Conservation (phyloP, 2,888 invertebrate species). For the Volucella zonaria region DNA sequence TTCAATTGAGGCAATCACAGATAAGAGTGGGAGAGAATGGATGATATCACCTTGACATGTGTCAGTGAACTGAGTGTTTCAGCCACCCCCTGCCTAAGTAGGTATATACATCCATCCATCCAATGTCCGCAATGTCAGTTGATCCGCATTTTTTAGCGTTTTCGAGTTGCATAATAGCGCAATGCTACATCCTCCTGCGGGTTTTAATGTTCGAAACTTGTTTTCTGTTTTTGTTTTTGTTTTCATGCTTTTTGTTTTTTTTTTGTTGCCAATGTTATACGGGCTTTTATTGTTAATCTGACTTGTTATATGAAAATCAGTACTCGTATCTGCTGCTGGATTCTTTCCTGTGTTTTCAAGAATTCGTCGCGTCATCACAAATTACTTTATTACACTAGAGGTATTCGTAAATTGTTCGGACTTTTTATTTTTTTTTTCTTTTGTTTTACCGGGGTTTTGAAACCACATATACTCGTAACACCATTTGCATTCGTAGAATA, state of each 20-base stretch:
- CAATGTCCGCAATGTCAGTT: not conserved
- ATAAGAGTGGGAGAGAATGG: not conserved
- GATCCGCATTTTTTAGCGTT: conserved; percentile 5
- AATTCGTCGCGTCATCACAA: conserved; percentile 12
- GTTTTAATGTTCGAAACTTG: conserved; percentile 11
- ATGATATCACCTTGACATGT: conserved; percentile 19
- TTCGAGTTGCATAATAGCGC: conserved; percentile 8
- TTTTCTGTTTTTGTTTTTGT: not conserved
- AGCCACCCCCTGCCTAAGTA: not conserved
- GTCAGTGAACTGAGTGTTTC: conserved; percentile 20
- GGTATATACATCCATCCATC: not conserved
- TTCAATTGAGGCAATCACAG: conserved; percentile 6
- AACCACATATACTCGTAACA: too few species aligned
- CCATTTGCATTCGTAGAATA: too few species aligned
- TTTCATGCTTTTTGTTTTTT: not conserved
- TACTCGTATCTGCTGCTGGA: conserved; percentile 6
- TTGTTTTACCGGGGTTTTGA: not conserved
- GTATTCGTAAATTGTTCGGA: not conserved
- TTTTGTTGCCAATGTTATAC: not conserved
- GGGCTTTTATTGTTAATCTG: conserved; percentile 38
- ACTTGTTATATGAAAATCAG: conserved; percentile 4
- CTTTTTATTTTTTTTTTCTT: conserved; percentile 3
- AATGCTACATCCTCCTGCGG: not conserved
- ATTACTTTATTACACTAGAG: conserved; percentile 22
- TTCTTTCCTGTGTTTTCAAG: not conserved